Conservation (phyloP, 2,113 vertebrate species). For the Tichodroma muraria region DNA sequence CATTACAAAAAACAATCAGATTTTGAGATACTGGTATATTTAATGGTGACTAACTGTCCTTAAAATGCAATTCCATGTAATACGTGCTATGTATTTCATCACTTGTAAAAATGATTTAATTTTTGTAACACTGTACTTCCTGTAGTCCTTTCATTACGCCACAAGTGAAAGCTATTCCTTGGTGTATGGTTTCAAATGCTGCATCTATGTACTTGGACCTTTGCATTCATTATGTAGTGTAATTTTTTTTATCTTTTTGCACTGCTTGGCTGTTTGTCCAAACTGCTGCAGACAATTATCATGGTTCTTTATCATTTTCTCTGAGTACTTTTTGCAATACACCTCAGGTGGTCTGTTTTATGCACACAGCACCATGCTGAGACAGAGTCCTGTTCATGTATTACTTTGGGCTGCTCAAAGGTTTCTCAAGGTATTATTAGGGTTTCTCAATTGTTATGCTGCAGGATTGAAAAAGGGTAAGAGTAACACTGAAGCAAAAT, state of each 20-base stretch:
- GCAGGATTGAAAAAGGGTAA: neutral
- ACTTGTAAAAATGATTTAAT: neutral
- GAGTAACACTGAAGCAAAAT: neutral
- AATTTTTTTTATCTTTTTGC: neutral
- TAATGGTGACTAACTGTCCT: neutral
- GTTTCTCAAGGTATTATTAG: neutral
- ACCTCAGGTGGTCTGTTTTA: neutral
- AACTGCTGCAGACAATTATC: neutral
- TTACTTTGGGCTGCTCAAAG: neutral
- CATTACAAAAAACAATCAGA: neutral
- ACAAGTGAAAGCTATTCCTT: neutral
- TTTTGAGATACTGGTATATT: conserved; percentile 3
- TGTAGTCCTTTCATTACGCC: neutral
- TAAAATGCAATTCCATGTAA: neutral
- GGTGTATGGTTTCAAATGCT: neutral
- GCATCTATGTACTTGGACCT: neutral
- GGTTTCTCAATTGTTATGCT: neutral
- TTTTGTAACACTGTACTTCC: neutral
- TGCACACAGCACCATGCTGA: neutral
- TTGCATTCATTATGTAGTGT: neutral
- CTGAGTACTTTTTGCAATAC: neutral
- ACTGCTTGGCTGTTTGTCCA: neutral
- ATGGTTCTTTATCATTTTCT: neutral
- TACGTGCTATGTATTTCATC: neutral
- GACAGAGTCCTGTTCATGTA: neutral